A percentile compares a stretch with the other conserved stretches of the same genome.
Conservation (phyloP, 2,888 invertebrate genomes). For the Sarcophaga variegata region DNA sequence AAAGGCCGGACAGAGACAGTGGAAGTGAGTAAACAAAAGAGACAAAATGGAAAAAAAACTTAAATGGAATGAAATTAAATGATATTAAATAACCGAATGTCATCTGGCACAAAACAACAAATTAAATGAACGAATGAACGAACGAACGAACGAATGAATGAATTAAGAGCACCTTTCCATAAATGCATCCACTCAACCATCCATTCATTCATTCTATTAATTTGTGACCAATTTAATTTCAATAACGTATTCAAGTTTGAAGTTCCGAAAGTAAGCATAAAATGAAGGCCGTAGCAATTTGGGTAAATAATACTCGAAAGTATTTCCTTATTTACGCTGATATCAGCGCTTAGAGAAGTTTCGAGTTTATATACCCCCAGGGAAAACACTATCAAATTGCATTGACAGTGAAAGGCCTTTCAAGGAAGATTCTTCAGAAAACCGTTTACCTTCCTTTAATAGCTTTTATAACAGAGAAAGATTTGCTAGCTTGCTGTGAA, state of each 20-base stretch:
- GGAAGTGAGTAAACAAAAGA: not conserved
- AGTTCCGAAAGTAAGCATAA: constrained; percentile 8
- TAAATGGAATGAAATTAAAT: constrained; percentile 45
- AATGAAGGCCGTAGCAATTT: not conserved
- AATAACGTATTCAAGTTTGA: not conserved
- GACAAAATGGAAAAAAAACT: constrained; percentile 10
- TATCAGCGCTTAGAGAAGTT: not conserved
- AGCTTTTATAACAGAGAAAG: not conserved
- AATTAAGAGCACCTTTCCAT: constrained; percentile 62
- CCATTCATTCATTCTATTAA: constrained; percentile 27
- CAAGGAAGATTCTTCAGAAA: too few species aligned
- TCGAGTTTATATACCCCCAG: too few species aligned
- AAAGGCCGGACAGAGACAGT: too few species aligned
- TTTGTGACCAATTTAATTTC: constrained; percentile 28
- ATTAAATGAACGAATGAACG: constrained; percentile 29
- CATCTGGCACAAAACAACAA: constrained; percentile 72
- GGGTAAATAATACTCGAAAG: constrained; percentile 57
- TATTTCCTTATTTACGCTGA: constrained; percentile 58
- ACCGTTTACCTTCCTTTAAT: too few species aligned
- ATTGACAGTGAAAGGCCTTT: too few species aligned
- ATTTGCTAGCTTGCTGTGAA: not conserved
- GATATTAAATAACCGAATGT: constrained; percentile 71
- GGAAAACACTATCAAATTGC: too few species aligned
- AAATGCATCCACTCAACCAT: constrained; percentile 26
- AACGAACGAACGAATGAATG: not conserved